Conservation (phyloP, 2,113 vertebrate species). For the Gambusia holbrooki region DNA sequence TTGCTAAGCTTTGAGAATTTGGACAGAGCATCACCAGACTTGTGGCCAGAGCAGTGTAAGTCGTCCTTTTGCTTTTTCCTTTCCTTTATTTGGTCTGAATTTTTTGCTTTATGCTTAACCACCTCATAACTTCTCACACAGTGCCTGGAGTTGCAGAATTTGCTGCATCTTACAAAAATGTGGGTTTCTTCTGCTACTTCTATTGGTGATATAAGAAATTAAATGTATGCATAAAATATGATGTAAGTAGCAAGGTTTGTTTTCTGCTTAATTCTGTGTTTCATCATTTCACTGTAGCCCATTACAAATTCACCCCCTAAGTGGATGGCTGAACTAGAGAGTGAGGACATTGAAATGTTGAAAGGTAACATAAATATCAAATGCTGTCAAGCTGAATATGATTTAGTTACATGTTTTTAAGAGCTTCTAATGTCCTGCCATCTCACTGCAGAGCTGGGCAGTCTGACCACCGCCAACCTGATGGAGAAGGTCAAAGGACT, state of each 20-base stretch:
- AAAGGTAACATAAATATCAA: conserved; percentile 81
- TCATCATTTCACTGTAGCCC: conserved; percentile 79
- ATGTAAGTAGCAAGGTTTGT: not conserved
- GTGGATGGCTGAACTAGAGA: conserved; percentile 99
- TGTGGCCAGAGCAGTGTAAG: conserved; percentile 97
- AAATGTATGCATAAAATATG: conserved; percentile 4
- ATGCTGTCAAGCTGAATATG: conserved; percentile 28
- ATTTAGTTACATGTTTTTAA: not conserved
- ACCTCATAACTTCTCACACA: conserved; percentile 61
- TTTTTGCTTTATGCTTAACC: conserved; percentile 6
- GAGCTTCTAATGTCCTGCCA: conserved; percentile 6
- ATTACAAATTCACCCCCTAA: conserved; percentile 95
- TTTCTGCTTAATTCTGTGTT: conserved; percentile 11
- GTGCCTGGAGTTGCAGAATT: conserved; percentile 99
- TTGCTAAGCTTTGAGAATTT: conserved; percentile 97
- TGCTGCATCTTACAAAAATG: conserved; percentile 97
- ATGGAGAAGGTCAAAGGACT: conserved; percentile 99
- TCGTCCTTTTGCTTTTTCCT: conserved; percentile 1
- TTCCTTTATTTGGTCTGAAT: not conserved
- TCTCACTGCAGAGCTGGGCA: conserved; percentile 87
- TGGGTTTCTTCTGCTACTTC: conserved; percentile 77
- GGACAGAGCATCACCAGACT: conserved; percentile 95
- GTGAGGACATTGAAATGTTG: conserved; percentile 97
- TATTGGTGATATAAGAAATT: conserved; percentile 26
- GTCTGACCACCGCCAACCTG: conserved; percentile 95